Evolutionary conservation across 2,888 invertebrate genomes (phyloP), one percentile per base, ranked within the genome.

Genomic region (Polydrusus tereticollis): DNA sequence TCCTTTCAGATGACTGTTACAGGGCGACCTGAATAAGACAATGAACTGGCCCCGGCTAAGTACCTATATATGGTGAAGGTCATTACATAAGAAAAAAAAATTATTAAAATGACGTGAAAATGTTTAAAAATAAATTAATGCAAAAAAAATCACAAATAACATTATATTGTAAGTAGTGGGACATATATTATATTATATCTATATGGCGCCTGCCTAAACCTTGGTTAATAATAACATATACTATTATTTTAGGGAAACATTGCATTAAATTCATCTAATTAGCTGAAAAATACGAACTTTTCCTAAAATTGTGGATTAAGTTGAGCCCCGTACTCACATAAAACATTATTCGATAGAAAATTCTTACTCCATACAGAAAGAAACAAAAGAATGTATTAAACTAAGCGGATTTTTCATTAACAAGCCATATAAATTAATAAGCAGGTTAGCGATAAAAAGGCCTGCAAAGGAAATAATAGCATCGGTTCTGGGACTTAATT

Each of bases 361-460:
- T 63, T 69, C 68, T 68, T 68, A 59, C 23, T 67, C 38, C 52
- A 50, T 43, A 64, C 64, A 62, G 66, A 76, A 77, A 79, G 80
- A 80, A 81, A 82, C 81, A 81, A 82, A 83, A 82, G 81, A 78
- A 80, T 75, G 75, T 77, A 74, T 80, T 77, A 72, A 74, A 75
- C 60, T 82, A 82, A 83, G 81, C 77, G 81, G 82, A 82, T 82
- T 82, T 82, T 81, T 81, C 79, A 80, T 73, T 77, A 80, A 79
- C 78, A 83, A 83, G 83, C 83, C 83, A 80, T 83, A 83, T 76
- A 82, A 83, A 81, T 83, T 81, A 79, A 81, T 83, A 82, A 82
- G 81, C 79, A 81, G 77, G 77, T 79, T 80, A 80, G 73, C 74
- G 76, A 75, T 75, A 63, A 76, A 76, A 76, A 77, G 75, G 76